A percentile compares a stretch with the other conserved stretches of the same genome.
phyloP scores from a whole-genome alignment of 92 coral and sea anemone genomes.

The Paramuricea clavata region DNA sequence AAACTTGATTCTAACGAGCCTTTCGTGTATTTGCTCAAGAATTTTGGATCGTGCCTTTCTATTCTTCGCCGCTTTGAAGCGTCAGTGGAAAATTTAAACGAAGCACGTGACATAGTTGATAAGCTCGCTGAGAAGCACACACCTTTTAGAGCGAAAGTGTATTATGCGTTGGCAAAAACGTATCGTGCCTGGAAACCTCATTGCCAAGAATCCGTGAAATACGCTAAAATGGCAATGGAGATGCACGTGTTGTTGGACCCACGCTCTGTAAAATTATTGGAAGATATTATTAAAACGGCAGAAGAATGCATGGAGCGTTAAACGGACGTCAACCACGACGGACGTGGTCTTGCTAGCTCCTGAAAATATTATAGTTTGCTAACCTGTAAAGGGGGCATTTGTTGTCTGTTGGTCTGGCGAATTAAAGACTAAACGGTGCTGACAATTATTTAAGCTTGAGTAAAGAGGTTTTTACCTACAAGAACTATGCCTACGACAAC shows the following conservation, averaged over 20 bases:
- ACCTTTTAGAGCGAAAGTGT: constrained; percentile 10
- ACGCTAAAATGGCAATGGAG: background rate
- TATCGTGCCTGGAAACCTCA: background rate
- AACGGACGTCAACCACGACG: too few relatives aligned
- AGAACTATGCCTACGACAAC: too few relatives aligned
- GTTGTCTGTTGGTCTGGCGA: too few relatives aligned
- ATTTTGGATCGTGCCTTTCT: constrained; percentile 1
- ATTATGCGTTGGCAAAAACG: background rate
- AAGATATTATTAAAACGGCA: background rate
- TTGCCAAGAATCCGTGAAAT: constrained; percentile 9
- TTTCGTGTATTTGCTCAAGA: constrained; percentile 15
- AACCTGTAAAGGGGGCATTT: too few relatives aligned
- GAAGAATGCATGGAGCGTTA: background rate
- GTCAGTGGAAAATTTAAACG: background rate
- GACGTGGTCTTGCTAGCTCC: too few relatives aligned
- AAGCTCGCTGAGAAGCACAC: background rate
- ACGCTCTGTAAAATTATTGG: background rate
- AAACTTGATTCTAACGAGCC: background rate
- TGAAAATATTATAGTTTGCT: too few relatives aligned
- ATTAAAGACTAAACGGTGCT: too few relatives aligned
- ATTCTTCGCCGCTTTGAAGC: background rate
- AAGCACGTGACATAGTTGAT: constrained; percentile 13
- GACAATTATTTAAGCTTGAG: too few relatives aligned
- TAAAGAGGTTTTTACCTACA: too few relatives aligned
- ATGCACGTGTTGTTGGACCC: background rate